Base-by-base conservation (phyloP, 2,113 vertebrate species). In the Fulmarus glacialis region DNA sequence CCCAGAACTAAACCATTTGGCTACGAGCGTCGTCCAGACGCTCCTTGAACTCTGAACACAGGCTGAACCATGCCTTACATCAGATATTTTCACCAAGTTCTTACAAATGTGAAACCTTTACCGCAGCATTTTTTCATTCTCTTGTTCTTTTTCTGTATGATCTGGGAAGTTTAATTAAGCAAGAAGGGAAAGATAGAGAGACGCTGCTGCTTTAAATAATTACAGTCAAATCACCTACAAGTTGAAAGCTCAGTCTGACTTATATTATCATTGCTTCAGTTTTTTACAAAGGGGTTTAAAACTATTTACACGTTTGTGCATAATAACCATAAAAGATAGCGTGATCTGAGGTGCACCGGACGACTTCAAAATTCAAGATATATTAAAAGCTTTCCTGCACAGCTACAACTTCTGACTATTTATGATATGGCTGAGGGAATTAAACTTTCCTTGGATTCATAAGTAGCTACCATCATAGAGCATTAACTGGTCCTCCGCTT, bases 141-240 rank as follows among this genome's bases (percentile, higher is more conserved):
- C 53, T 32, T 55, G 16, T 40, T 63, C 43, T 84, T 62, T 85
- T 59, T 53, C 29, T 43, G 18, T 12, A 80, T 23, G 5, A 91
- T 40, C 23, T 42, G 32, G 6, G n/a, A 95, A 79, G 30, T 75
- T 91, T 94, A 96, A 97, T 93, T 93, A 94, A 96, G 75, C 50
- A 19, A 48, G 30, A 55, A 78, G 78, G 17, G 66, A 89, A 6
- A 59, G 23, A 71, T 89, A 73, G 3, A 89, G 34, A 87, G 48
- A 62, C 6, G 3, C 38, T 12, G 36, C 64, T 87, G 36, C 62
- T 89, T 80, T 53, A 82, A 85, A 67, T 85, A 92, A 93, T 93
- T 87, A 70, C 47, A 81, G 30, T 62, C 52, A 74, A 82, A 93
- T 70, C 75, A 94, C n/a, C 30, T 45, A 30, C 21, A 18, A 42